Evolutionary conservation across 2,888 invertebrate genomes (phyloP).

Genomic region (Drosophila infuscata): DNA sequence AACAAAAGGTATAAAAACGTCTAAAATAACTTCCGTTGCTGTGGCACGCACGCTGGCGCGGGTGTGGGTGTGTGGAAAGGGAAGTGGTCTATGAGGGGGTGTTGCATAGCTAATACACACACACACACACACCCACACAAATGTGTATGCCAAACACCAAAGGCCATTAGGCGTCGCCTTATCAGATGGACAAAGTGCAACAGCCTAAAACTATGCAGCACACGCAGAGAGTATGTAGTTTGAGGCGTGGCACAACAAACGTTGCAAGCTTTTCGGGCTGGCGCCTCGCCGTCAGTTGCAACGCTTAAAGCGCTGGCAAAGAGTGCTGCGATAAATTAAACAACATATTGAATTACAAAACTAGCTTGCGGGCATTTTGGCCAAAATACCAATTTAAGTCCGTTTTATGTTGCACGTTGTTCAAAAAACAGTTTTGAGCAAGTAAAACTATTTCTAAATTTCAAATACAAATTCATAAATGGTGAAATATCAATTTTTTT

Average conservation of each 20-base stretch:
- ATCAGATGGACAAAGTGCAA: constrained; percentile 75
- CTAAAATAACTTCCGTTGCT: constrained; percentile 74
- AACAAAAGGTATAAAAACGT: constrained; percentile 76
- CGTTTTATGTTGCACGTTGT: background rate
- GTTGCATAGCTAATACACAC: constrained; percentile 56
- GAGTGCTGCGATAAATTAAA: constrained; percentile 8
- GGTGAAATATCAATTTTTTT: background rate
- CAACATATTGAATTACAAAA: constrained; percentile 7
- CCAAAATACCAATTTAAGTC: background rate
- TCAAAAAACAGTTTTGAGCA: background rate
- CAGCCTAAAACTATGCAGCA: constrained; percentile 72
- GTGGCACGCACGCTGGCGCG: constrained; percentile 56
- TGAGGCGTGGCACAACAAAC: constrained; percentile 23
- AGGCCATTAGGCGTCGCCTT: constrained; percentile 63
- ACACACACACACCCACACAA: constrained; percentile 20
- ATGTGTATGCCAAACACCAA: constrained; percentile 54
- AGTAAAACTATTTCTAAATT: background rate
- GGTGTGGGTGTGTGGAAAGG: background rate
- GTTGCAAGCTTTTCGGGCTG: constrained; percentile 42
- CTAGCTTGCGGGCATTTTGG: background rate
- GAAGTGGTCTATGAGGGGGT: background rate
- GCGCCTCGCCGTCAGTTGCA: constrained; percentile 32
- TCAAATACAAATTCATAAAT: background rate
- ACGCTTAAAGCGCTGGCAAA: constrained; percentile 31
- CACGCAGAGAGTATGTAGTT: constrained; percentile 27